phyloP scores from a whole-genome alignment of 2,113 vertebrate genomes.

The Clarias macrocephalus region DNA sequence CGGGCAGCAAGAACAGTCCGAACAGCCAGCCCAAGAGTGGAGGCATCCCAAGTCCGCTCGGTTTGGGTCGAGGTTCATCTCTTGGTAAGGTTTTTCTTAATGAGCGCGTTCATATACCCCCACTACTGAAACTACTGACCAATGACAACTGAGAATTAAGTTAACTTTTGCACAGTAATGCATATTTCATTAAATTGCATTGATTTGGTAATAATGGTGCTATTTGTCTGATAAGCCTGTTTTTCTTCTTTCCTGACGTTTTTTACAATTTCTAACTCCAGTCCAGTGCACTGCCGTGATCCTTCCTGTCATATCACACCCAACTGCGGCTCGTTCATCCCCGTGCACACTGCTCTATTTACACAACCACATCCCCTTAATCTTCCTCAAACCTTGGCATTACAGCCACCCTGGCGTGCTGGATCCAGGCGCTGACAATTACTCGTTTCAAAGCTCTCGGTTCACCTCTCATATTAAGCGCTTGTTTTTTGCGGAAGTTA shows the following conservation, averaged over 20 bases:
- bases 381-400: slow-evolving; percentile 41
- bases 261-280: background rate
- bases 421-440: slow-evolving; percentile 41
- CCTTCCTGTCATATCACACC: slow-evolving; percentile 23
- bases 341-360: slow-evolving; percentile 32
- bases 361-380: slow-evolving; percentile 45
- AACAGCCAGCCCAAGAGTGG: slow-evolving; percentile 84
- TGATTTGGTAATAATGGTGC: background rate
- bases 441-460: slow-evolving; percentile 54
- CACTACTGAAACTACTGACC: background rate
- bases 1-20: slow-evolving; percentile 89
- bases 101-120: background rate
- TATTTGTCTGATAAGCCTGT: background rate
- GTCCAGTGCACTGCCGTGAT: background rate
- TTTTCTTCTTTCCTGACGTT: background rate
- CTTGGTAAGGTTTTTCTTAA: slow-evolving; percentile 78
- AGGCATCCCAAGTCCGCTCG: slow-evolving; percentile 88
- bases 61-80: slow-evolving; percentile 88
- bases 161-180: no score
- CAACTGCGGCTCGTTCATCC: slow-evolving; percentile 18
- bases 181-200: background rate
- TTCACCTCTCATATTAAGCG: slow-evolving; percentile 48
- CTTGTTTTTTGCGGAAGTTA: slow-evolving; percentile 42
- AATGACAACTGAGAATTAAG: background rate
- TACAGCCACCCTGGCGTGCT: slow-evolving; percentile 10